These are phyloP conservation scores for Plotosus lineatus DNA, from an alignment of 2,113 vertebrate genomes.

Conservation along the genomic window DNA sequence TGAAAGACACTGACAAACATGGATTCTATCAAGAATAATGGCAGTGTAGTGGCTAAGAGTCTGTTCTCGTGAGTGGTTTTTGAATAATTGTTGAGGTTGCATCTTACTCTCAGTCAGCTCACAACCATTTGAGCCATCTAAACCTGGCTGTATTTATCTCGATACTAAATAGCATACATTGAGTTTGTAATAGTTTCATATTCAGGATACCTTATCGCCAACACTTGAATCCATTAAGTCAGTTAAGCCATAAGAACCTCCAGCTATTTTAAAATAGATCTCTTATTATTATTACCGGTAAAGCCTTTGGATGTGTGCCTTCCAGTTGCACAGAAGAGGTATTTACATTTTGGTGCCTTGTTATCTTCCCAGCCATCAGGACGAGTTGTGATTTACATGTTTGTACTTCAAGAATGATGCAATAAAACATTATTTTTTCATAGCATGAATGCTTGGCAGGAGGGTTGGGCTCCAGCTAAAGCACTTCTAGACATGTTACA, in stretches of 20 bases:
- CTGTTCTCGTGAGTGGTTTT: background rate
- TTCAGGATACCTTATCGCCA: background rate
- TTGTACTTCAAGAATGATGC: background rate
- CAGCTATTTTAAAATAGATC: background rate
- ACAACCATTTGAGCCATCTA: conserved; percentile 8
- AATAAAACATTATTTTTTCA: background rate
- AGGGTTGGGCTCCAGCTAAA: conserved; percentile 3
- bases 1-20: background rate
- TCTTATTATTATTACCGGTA: background rate
- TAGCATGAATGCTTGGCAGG: background rate
- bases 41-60: background rate
- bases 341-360: background rate
- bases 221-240: background rate
- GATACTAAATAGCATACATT: background rate
- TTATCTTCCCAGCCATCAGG: background rate
- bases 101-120: no score
- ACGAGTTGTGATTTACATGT: background rate
- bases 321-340: background rate
- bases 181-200: background rate
- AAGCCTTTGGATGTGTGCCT: background rate
- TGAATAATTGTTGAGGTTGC: background rate
- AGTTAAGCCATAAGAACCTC: background rate
- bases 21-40: conserved; percentile 4
- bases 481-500: background rate
- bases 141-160: conserved; percentile 4